phyloP scores from a whole-genome alignment of 2,888 invertebrate species.

The Drosophila neonasuta region DNA sequence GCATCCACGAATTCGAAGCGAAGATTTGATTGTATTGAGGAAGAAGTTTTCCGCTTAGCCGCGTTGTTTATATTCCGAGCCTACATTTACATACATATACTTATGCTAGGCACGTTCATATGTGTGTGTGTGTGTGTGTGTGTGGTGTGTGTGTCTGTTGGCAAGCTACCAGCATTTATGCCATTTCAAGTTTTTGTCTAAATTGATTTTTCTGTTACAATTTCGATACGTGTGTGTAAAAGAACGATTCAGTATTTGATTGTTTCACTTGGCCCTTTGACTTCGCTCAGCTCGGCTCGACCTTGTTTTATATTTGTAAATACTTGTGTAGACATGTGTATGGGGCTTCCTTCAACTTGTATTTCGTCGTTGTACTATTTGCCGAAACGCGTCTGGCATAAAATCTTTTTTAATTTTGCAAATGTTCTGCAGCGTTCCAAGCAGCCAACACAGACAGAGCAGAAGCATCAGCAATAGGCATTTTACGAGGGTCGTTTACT shows the following conservation, averaged over 20 bases:
- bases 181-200: conserved; percentile 62
- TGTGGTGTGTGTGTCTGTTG: conserved; percentile 26
- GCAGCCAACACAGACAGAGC: conserved; percentile 8
- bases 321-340: conserved; percentile 19
- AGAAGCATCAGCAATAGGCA: conserved; percentile 26
- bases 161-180: conserved; percentile 67
- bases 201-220: conserved; percentile 76
- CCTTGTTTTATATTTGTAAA: conserved; percentile 33
- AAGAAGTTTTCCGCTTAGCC: conserved; percentile 69
- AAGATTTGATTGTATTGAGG: conserved; percentile 66
- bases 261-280: conserved; percentile 60
- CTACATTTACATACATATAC: conserved; percentile 58
- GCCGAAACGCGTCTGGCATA: conserved; percentile 71
- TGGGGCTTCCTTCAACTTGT: conserved; percentile 19
- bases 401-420: conserved; percentile 67
- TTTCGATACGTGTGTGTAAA: conserved; percentile 41
- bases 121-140: conserved; percentile 11
- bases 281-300: conserved; percentile 4
- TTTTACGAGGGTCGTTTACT: conserved; percentile 56
- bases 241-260: conserved; percentile 55
- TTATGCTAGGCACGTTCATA: conserved; percentile 40
- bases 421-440: conserved; percentile 21
- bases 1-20: conserved; percentile 46
- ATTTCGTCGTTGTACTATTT: conserved; percentile 20
- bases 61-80: conserved; percentile 48